Evolutionary conservation across 2,113 vertebrate genomes (phyloP), one percentile per base, ranked within the genome.

Genomic region (Heliornis fulica): DNA sequence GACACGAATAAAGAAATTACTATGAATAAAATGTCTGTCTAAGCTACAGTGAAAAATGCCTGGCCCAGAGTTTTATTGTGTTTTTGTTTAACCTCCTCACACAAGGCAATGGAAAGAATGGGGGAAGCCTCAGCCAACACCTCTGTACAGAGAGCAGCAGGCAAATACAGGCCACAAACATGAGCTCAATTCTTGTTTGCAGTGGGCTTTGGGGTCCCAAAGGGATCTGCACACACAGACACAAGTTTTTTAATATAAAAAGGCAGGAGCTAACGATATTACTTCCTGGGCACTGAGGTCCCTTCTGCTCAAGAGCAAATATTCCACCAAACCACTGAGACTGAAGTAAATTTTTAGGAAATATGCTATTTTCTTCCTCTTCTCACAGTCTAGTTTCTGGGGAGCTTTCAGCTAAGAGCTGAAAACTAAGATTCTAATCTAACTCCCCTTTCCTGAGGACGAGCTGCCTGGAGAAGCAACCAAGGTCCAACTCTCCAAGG

Each of bases 41-140:
- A 79, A 80, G 38, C 76, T 94, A 70, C 79, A 89, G 41, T 90
- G 87, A 94, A 96, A 96, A 93, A 95, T 90, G 66, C 31, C 63
- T 51, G 46, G 41, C 63, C 46, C 60, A 41, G 83, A 87, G 32
- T 91, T 96, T 93, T 86, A 96, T 87, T 93, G 64, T 87, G 48
- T 72, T 95, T 96, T 89, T 93, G 61, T 89, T 96, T 95, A 93
- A 95, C 94, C 89, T 95, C 66, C 66, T 91, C 77, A 69, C 77
- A 83, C 11, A 25, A 89, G 84, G 81, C 51, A 84, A 50, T 0
- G 2, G 43, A 91, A 89, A 59, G 48, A 89, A n/a, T 6, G 13
- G 64, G 40, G 53, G 53, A 89, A 69, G 46, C 60, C 56, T 89
- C 65, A 43, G 69, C 77, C 77, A 75, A 68, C 83, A 87, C 56